Evolutionary conservation across 2,888 invertebrate genomes (phyloP).

Genomic region (Cartodere bifasciata): DNA sequence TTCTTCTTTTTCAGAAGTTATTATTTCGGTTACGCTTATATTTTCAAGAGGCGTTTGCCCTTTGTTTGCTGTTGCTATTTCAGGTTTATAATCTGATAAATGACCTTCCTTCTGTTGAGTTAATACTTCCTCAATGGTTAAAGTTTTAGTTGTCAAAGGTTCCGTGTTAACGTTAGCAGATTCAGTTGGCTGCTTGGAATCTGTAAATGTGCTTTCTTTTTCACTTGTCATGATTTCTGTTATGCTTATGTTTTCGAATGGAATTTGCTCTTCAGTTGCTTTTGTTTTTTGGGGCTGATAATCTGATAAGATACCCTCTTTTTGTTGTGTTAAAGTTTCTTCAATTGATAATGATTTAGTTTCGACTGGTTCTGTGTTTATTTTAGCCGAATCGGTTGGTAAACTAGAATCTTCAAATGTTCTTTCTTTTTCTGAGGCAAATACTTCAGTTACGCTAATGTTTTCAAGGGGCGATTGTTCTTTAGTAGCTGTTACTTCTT

Average conservation of each 20-base stretch:
- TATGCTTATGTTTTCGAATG: no score
- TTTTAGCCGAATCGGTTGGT: no score
- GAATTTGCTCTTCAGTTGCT: no score
- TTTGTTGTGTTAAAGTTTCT: constrained; percentile 10
- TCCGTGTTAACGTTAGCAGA: no score
- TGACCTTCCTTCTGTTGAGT: constrained; percentile 9
- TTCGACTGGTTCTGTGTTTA: no score
- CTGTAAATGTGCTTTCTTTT: no score
- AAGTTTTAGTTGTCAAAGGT: no score
- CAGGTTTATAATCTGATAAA: not conserved
- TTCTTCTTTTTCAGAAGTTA: constrained; percentile 19
- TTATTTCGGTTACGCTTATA: constrained; percentile 14
- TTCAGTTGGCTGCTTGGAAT: no score
- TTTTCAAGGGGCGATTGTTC: constrained; percentile 18
- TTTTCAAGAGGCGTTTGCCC: constrained; percentile 19
- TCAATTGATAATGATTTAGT: no score
- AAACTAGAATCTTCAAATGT: no score
- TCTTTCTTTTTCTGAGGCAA: constrained; percentile 18
- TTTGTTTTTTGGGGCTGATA: not conserved
- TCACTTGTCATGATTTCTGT: no score
- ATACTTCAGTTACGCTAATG: constrained; percentile 12
- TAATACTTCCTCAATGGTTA: constrained; percentile 18
- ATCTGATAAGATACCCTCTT: not conserved
- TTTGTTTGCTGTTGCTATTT: no score
- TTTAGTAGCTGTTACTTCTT: constrained; percentile 10